These are phyloP conservation scores for Tenthredo amoena DNA, from an alignment of 2,888 invertebrate species.

Conservation along the genomic window DNA sequence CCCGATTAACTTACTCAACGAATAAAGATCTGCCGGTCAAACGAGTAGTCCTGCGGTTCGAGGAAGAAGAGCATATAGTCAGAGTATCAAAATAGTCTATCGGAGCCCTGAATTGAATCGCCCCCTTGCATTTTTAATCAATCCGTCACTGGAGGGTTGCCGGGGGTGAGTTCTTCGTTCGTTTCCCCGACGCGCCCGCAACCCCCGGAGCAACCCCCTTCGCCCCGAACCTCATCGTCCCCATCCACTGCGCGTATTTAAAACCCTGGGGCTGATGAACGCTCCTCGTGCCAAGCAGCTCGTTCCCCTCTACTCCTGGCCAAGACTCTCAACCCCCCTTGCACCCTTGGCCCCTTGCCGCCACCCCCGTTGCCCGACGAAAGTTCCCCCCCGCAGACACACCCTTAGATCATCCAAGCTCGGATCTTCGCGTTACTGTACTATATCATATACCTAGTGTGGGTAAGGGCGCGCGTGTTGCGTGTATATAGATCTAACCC, in stretches of 20 bases:
- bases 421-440: constrained; percentile 41
- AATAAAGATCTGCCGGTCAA: not conserved
- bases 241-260: constrained; percentile 75
- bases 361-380: constrained; percentile 38
- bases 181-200: constrained; percentile 41
- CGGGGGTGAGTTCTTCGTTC: constrained; percentile 44
- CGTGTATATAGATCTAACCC: not conserved
- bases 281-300: constrained; percentile 76
- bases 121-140: constrained; percentile 78
- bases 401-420: constrained; percentile 45
- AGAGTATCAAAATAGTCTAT: constrained; percentile 26
- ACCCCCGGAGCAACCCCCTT: constrained; percentile 15
- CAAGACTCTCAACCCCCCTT: constrained; percentile 59
- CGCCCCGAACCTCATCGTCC: constrained; percentile 44
- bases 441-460: constrained; percentile 16
- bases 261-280: constrained; percentile 79
- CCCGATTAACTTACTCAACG: not conserved
- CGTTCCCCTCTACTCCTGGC: constrained; percentile 60
- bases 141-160: constrained; percentile 76
- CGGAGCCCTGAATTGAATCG: constrained; percentile 62
- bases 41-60: not conserved
- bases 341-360: not conserved
- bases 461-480: constrained; percentile 23
- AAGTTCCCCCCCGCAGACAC: constrained; percentile 52
- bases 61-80: not conserved